phyloP scores from a whole-genome alignment of 1,140 invertebrate species.

The Hycleus cichorii region DNA sequence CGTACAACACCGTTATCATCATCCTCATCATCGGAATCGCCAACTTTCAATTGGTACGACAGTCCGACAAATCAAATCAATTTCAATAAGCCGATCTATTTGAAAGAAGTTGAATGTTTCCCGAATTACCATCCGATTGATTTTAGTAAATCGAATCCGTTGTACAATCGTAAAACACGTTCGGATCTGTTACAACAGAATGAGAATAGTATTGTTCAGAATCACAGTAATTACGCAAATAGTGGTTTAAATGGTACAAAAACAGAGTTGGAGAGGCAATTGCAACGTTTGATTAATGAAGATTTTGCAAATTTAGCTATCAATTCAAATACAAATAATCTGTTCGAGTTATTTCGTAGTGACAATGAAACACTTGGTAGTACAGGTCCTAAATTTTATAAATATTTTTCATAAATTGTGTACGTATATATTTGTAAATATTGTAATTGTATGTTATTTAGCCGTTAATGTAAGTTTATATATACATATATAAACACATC shows the following conservation, averaged over 20 bases:
- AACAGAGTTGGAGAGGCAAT: constrained; percentile 18
- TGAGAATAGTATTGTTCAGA: constrained; percentile 10
- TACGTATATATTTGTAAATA: too few species aligned
- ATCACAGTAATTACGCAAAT: neutral
- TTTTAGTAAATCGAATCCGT: constrained; percentile 38
- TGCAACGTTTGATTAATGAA: constrained; percentile 34
- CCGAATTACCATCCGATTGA: neutral
- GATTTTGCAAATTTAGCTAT: constrained; percentile 32
- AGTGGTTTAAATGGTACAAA: constrained; percentile 23
- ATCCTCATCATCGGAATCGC: constrained; percentile 22
- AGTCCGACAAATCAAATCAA: constrained; percentile 35
- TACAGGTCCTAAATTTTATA: constrained; percentile 26
- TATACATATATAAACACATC: too few species aligned
- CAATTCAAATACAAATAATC: constrained; percentile 13
- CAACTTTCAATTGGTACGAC: constrained; percentile 31
- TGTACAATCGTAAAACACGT: constrained; percentile 38
- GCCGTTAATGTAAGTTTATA: too few species aligned
- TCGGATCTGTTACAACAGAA: constrained; percentile 23
- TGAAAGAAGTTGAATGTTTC: constrained; percentile 17
- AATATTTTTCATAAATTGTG: constrained; percentile 25
- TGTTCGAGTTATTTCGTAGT: constrained; percentile 15
- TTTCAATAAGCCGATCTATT: constrained; percentile 33
- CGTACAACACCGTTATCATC: constrained; percentile 22
- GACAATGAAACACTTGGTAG: constrained; percentile 13
- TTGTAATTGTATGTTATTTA: too few species aligned